phyloP scores from a whole-genome alignment of 2,888 invertebrate genomes.

The Perithous albicinctus region DNA sequence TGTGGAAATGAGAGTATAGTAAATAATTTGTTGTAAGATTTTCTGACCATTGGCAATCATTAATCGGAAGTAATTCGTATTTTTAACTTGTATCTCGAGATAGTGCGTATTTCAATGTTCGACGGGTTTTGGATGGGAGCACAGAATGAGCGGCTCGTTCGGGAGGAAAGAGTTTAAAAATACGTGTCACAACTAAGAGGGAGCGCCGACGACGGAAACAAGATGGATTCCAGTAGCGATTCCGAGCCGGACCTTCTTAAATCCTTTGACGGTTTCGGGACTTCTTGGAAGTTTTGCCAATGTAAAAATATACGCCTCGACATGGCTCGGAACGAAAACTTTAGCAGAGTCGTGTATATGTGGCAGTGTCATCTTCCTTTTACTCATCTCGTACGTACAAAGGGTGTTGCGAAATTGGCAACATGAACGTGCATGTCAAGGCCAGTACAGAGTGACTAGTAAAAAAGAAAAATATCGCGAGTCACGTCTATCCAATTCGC shows the following conservation, averaged over 20 bases:
- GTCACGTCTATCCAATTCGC: conserved; percentile 26
- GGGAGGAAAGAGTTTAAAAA: conserved; percentile 62
- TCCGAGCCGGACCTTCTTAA: conserved; percentile 73
- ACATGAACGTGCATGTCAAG: background rate
- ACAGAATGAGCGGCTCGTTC: background rate
- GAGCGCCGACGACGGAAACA: conserved; percentile 73
- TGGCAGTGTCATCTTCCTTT: background rate
- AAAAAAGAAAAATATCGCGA: conserved; percentile 37
- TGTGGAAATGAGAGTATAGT: no score
- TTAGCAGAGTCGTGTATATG: conserved; percentile 10
- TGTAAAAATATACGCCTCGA: conserved; percentile 77
- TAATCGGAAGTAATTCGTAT: background rate
- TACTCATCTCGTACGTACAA: conserved; percentile 37
- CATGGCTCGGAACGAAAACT: conserved; percentile 55
- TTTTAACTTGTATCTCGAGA: background rate
- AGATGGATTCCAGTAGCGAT: conserved; percentile 76
- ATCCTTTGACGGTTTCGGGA: conserved; percentile 77
- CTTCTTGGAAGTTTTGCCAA: conserved; percentile 78
- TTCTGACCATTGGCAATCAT: background rate
- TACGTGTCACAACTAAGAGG: conserved; percentile 48
- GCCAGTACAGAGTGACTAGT: conserved; percentile 20
- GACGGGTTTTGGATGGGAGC: conserved; percentile 7
- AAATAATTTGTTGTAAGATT: background rate
- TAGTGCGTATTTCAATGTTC: conserved; percentile 25
- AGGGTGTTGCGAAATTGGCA: conserved; percentile 51